Evolutionary conservation across 2,888 invertebrate species (phyloP).

Genomic region (Pandemis corylana): DNA sequence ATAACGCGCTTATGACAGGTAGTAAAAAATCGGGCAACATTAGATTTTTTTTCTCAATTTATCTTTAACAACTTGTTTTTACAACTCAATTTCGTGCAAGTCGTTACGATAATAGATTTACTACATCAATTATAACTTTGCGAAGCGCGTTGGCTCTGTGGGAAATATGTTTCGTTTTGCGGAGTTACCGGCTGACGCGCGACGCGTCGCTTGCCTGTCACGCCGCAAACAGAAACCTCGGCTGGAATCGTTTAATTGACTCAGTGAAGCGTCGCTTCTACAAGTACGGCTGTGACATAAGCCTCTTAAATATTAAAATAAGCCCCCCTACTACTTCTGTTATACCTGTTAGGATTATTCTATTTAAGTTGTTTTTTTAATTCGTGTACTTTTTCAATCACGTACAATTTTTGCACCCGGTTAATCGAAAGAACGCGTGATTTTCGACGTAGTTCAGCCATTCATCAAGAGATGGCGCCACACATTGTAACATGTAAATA

Average conservation of each 20-base stretch:
- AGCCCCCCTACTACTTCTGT: not conserved
- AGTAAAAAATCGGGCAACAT: conserved; percentile 72
- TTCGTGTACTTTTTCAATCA: too few relatives aligned
- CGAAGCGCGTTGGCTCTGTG: conserved; percentile 56
- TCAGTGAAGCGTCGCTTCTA: conserved; percentile 36
- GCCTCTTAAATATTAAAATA: conserved; percentile 37
- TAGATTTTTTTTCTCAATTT: conserved; percentile 78
- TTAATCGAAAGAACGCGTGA: too few relatives aligned
- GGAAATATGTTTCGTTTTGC: conserved; percentile 49
- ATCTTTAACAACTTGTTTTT: conserved; percentile 79
- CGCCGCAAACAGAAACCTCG: conserved; percentile 38
- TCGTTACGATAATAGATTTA: conserved; percentile 74
- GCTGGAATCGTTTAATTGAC: conserved; percentile 40
- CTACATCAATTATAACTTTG: conserved; percentile 73
- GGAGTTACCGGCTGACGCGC: conserved; percentile 40
- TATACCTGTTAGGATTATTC: not conserved
- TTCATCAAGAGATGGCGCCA: too few relatives aligned
- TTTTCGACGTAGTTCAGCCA: too few relatives aligned
- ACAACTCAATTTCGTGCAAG: conserved; percentile 74
- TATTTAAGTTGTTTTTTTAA: too few relatives aligned
- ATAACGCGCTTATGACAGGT: conserved; percentile 78
- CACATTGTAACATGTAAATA: too few relatives aligned
- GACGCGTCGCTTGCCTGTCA: conserved; percentile 38
- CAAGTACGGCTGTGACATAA: conserved; percentile 33
- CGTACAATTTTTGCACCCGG: too few relatives aligned